These are phyloP conservation scores for Lichenostomus cassidix DNA, from an alignment of 2,113 vertebrate genomes.

Conservation along the genomic window DNA sequence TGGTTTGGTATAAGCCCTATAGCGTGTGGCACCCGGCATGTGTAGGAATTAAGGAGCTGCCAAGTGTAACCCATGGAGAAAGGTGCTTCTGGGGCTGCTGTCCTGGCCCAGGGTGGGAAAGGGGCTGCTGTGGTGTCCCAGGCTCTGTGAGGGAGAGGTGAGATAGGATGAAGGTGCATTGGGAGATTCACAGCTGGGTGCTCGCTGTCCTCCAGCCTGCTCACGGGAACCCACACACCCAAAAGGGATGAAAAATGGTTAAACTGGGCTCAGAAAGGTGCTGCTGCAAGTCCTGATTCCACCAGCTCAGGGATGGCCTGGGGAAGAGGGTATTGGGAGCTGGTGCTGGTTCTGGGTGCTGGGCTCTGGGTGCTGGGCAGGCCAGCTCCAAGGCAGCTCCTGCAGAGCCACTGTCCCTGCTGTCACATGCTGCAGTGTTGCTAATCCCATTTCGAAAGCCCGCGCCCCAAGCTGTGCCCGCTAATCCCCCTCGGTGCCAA, in stretches of 20 bases:
- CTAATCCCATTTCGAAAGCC: background rate
- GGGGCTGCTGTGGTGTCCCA: background rate
- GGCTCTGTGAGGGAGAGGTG: background rate
- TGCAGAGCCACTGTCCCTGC: background rate
- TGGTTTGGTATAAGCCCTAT: background rate
- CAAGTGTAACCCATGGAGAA: background rate
- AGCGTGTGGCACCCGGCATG: accelerated
- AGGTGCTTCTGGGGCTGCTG: background rate
- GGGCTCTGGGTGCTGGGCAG: background rate
- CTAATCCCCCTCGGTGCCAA: background rate
- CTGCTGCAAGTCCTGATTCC: background rate
- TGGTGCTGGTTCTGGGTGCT: background rate
- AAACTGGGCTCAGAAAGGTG: background rate
- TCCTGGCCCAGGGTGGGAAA: background rate
- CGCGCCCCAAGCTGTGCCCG: background rate
- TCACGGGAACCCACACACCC: accelerated
- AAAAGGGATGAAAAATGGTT: background rate
- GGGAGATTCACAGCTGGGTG: background rate
- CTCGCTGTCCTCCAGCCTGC: accelerated
- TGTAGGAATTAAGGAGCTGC: background rate
- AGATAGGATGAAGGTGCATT: accelerated
- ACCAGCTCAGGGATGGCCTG: background rate
- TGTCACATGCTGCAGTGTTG: background rate
- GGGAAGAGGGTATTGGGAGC: background rate
- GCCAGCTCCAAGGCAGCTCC: background rate